Conservation (phyloP, 2,888 invertebrate species). For the Drosophila atroscutellata region DNA sequence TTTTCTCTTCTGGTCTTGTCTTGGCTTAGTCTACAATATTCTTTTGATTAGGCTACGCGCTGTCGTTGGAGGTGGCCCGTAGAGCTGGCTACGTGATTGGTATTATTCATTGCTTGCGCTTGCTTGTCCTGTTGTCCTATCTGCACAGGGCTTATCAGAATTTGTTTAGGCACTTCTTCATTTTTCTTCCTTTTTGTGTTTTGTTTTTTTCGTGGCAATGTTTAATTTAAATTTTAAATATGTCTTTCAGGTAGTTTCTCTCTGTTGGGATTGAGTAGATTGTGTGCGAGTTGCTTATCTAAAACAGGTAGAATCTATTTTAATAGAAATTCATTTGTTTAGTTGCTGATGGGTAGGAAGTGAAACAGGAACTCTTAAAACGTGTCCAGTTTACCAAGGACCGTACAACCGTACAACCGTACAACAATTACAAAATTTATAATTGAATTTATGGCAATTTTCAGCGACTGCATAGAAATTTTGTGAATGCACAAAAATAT, state of each 20-base stretch:
- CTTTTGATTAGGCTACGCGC: conserved; percentile 68
- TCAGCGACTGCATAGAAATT: conserved; percentile 47
- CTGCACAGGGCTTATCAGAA: conserved; percentile 63
- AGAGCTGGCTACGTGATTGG: conserved; percentile 72
- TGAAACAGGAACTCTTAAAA: conserved; percentile 34
- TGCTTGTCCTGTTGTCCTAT: conserved; percentile 63
- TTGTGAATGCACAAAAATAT: conserved; percentile 54
- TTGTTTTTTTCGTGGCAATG: conserved; percentile 37
- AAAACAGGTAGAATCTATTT: conserved; percentile 66
- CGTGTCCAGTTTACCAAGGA: conserved; percentile 36
- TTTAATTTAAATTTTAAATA: conserved; percentile 80
- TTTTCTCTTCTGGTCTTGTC: conserved; percentile 34
- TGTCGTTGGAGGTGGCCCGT: conserved; percentile 47
- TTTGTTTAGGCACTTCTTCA: conserved; percentile 69
- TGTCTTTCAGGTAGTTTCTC: conserved; percentile 58
- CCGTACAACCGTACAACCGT: conserved; percentile 10
- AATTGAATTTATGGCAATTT: conserved; percentile 71
- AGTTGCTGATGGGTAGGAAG: conserved; percentile 54
- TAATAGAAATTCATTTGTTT: conserved; percentile 67
- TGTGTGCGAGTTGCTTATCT: conserved; percentile 50
- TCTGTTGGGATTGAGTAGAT: conserved; percentile 16
- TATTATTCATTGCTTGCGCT: conserved; percentile 81
- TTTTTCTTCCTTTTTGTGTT: conserved; percentile 9
- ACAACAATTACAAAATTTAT: conserved; percentile 50
- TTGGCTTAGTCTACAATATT: conserved; percentile 76